These are phyloP conservation scores for Emydoidea blandingii DNA, from an alignment of 2,797 vertebrate species.

Conservation along the genomic window DNA sequence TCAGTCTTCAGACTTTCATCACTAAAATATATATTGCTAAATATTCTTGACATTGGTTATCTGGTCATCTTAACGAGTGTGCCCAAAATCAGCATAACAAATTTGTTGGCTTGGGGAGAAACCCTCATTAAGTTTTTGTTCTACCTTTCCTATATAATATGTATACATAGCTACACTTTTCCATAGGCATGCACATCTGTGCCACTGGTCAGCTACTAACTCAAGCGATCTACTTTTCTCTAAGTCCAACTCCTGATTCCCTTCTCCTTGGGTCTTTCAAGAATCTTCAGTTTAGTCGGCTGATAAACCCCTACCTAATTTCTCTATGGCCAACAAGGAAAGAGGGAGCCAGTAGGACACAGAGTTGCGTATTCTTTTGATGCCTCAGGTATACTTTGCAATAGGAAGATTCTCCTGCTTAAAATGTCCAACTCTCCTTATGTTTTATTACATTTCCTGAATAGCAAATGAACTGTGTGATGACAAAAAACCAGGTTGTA, in stretches of 20 bases:
- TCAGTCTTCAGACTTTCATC: rapidly evolving
- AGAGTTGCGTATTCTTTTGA: neutral
- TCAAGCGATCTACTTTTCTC: neutral
- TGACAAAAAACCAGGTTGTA: neutral
- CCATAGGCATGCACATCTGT: neutral
- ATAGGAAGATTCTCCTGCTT: neutral
- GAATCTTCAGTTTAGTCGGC: neutral
- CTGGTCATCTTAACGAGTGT: neutral
- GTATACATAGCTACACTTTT: neutral
- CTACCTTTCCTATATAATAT: conserved; percentile 40
- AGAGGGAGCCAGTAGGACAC: neutral
- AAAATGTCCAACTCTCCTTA: neutral
- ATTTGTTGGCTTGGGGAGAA: neutral
- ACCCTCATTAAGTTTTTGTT: conserved; percentile 11
- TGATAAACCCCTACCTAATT: neutral
- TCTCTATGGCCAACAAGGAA: conserved; percentile 17
- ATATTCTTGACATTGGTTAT: neutral
- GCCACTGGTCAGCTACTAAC: neutral
- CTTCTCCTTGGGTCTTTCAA: neutral
- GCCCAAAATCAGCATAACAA: neutral
- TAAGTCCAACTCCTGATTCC: neutral
- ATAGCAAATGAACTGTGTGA: neutral
- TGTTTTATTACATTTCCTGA: neutral
- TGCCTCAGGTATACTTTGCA: conserved; percentile 19
- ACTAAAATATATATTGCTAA: neutral